phyloP scores from a whole-genome alignment of 2,113 vertebrate genomes.

The Coryphaenoides rupestris region DNA sequence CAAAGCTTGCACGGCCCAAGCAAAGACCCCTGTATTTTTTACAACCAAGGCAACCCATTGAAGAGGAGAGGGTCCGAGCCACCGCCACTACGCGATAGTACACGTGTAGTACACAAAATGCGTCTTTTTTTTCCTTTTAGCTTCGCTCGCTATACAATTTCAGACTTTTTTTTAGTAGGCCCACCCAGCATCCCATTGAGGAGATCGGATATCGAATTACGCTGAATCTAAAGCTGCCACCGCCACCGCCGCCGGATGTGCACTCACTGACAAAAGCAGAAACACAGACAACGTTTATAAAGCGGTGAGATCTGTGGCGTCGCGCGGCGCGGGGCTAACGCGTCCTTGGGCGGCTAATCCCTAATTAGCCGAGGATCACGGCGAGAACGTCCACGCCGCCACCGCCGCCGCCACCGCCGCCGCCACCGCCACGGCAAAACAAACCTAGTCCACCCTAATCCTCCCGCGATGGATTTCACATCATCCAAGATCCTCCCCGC shows the following conservation, averaged over 20 bases:
- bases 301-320: constrained; percentile 42
- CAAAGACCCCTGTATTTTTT: constrained; percentile 18
- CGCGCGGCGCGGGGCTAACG: constrained; percentile 41
- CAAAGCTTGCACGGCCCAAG: constrained; percentile 32
- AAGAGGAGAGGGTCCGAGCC: constrained; percentile 4
- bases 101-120: neutral
- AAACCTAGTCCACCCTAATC: constrained; percentile 47
- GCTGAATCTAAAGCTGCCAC: too few relatives aligned
- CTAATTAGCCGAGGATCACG: constrained; percentile 54
- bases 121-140: constrained; percentile 21
- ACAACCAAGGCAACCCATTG: constrained; percentile 16
- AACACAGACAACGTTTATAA: constrained; percentile 25
- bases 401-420: constrained; percentile 42
- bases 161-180: neutral
- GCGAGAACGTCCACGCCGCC: constrained; percentile 34
- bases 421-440: constrained; percentile 42
- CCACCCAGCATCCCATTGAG: too few relatives aligned
- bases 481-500: constrained; percentile 22
- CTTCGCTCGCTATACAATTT: neutral
- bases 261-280: constrained; percentile 30
- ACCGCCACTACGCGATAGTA: neutral
- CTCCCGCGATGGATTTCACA: constrained; percentile 24
- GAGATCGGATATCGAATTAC: too few relatives aligned
- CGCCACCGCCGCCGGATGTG: constrained; percentile 7
- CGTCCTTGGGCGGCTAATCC: constrained; percentile 73